phyloP scores from a whole-genome alignment of 2,888 invertebrate genomes.

The Scaptomyza caliginosa region DNA sequence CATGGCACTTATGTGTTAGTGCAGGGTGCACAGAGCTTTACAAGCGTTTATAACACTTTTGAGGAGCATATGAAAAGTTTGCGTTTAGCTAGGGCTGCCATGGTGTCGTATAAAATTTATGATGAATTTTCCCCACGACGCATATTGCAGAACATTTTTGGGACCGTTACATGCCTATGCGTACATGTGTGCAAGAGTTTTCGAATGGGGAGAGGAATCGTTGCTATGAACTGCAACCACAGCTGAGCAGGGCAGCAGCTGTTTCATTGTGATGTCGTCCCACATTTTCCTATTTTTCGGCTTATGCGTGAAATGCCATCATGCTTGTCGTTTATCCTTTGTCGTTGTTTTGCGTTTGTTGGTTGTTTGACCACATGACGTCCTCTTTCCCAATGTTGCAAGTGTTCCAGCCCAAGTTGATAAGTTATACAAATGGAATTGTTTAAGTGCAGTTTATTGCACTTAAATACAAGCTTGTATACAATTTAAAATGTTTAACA shows the following conservation, averaged over 20 bases:
- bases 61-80: constrained; percentile 73
- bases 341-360: constrained; percentile 33
- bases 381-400: constrained; percentile 37
- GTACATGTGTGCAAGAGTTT: constrained; percentile 35
- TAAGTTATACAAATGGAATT: constrained; percentile 44
- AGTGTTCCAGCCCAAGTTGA: constrained; percentile 24
- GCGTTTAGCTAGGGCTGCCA: constrained; percentile 54
- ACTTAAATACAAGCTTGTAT: too few species aligned
- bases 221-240: constrained; percentile 70
- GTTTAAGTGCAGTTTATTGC: constrained; percentile 43
- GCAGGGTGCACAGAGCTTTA: constrained; percentile 31
- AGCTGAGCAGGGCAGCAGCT: constrained; percentile 66
- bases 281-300: constrained; percentile 56
- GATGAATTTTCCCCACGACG: constrained; percentile 77
- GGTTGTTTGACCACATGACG: constrained; percentile 79
- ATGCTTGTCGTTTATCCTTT: constrained; percentile 53
- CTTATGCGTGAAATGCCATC: constrained; percentile 66
- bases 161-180: constrained; percentile 71
- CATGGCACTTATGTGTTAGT: not conserved
- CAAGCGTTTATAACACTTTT: constrained; percentile 59
- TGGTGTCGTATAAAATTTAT: constrained; percentile 77
- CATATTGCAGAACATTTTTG: constrained; percentile 80
- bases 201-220: constrained; percentile 20
- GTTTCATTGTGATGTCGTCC: constrained; percentile 65
- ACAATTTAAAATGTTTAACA: too few species aligned